These are phyloP conservation scores for Mimas tiliae DNA, from an alignment of 2,888 invertebrate genomes.

Conservation along the genomic window DNA sequence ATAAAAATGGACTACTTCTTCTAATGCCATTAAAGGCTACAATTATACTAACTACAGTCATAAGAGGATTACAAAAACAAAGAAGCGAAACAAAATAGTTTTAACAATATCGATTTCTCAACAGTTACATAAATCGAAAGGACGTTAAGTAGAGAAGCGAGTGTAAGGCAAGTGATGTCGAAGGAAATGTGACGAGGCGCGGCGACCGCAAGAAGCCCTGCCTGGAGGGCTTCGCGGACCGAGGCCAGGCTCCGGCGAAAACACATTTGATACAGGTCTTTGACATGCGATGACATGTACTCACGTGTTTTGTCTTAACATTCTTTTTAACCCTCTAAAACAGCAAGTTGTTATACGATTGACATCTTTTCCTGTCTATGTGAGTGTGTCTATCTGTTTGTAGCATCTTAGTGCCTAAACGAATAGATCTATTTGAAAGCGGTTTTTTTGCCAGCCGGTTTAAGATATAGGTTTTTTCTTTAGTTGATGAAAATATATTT, in stretches of 20 bases:
- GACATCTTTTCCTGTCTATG: too few relatives aligned
- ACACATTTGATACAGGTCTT: conserved; percentile 23
- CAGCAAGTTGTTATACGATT: too few relatives aligned
- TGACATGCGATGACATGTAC: conserved; percentile 14
- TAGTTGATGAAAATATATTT: too few relatives aligned
- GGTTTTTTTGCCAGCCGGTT: too few relatives aligned
- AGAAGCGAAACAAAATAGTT: conserved; percentile 18
- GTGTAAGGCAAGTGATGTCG: conserved; percentile 51
- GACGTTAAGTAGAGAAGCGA: conserved; percentile 24
- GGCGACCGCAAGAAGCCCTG: conserved; percentile 78
- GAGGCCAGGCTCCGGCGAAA: conserved; percentile 41
- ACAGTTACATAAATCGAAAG: conserved; percentile 32
- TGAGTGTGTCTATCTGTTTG: too few relatives aligned
- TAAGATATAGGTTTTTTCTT: too few relatives aligned
- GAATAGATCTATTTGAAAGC: too few relatives aligned
- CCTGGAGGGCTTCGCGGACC: conserved; percentile 52
- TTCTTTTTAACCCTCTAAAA: background rate
- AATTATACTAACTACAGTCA: conserved; percentile 6
- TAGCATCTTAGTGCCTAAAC: too few relatives aligned
- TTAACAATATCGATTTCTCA: conserved; percentile 27
- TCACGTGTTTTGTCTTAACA: background rate
- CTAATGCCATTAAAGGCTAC: conserved; percentile 15
- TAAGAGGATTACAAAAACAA: conserved; percentile 26
- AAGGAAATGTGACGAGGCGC: conserved; percentile 65
- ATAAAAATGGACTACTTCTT: background rate